These are phyloP conservation scores for Subacronicta megacephala DNA, from an alignment of 2,888 invertebrate species.

Conservation along the genomic window DNA sequence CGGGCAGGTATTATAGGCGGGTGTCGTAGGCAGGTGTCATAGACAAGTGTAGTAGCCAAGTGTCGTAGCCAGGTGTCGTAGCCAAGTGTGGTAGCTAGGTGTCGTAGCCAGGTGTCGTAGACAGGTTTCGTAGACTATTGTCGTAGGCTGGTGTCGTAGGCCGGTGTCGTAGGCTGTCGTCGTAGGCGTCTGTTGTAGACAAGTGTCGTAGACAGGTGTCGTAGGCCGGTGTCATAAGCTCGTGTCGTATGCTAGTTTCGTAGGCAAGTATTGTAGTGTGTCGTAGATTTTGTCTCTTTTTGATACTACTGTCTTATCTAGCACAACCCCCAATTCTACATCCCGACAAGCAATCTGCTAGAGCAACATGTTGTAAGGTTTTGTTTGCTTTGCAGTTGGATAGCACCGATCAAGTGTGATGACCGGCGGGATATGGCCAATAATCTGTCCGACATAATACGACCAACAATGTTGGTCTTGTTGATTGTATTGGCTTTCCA, in stretches of 20 bases:
- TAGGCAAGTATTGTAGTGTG: no score
- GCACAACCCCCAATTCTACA: constrained; percentile 9
- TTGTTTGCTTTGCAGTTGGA: constrained; percentile 55
- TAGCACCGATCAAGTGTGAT: constrained; percentile 56
- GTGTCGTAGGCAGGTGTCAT: no score
- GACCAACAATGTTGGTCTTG: constrained; percentile 45
- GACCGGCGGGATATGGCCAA: constrained; percentile 53
- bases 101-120: no score
- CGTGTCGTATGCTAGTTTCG: no score
- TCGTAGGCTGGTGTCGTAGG: not conserved
- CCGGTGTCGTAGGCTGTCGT: not conserved
- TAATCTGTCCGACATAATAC: constrained; percentile 51
- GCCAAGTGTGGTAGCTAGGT: no score
- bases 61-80: no score
- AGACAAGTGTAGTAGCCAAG: no score
- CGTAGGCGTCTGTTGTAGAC: no score
- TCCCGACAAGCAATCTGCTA: constrained; percentile 44
- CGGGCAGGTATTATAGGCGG: not conserved
- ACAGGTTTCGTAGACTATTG: no score
- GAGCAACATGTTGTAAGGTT: constrained; percentile 58
- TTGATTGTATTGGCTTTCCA: constrained; percentile 43
- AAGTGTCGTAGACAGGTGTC: no score
- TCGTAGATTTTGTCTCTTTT: no score
- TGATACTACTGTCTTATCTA: constrained; percentile 31
- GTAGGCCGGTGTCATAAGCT: no score